phyloP scores from a whole-genome alignment of 2,888 invertebrate species.

The Argyra leucocephala region DNA sequence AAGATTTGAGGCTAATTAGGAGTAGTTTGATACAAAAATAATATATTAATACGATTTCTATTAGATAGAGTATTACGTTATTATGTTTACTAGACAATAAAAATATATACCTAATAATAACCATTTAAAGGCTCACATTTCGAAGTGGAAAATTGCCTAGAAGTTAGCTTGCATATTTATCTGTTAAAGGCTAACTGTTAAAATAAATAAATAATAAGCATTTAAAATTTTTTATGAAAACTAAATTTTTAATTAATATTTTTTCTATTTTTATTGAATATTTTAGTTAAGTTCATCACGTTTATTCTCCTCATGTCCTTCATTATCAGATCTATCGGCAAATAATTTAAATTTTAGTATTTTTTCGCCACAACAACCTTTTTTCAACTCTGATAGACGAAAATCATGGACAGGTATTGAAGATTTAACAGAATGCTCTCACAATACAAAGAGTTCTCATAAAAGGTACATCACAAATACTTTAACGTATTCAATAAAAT shows the following conservation, averaged over 20 bases:
- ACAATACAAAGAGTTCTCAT: constrained; percentile 47
- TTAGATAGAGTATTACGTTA: too few relatives aligned
- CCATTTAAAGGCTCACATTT: too few relatives aligned
- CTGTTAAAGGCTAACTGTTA: too few relatives aligned
- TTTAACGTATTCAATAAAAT: constrained; percentile 5
- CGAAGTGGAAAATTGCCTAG: too few relatives aligned
- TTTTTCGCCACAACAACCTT: constrained; percentile 41
- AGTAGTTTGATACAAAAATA: too few relatives aligned
- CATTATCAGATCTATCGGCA: constrained; percentile 39
- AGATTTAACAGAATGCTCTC: constrained; percentile 51
- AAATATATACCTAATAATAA: too few relatives aligned
- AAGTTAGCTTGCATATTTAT: too few relatives aligned
- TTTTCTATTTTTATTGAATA: constrained; percentile 13
- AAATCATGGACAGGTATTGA: constrained; percentile 85
- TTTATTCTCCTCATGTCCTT: constrained; percentile 34
- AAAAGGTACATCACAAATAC: constrained; percentile 43
- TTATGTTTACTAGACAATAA: too few relatives aligned
- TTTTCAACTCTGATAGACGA: constrained; percentile 47
- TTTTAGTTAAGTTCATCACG: constrained; percentile 28
- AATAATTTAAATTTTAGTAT: constrained; percentile 30
- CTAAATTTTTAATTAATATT: constrained; percentile 13
- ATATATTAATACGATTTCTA: too few relatives aligned
- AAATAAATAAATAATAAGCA: background rate
- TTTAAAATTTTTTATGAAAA: background rate
- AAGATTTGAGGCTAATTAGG: too few relatives aligned